These are phyloP conservation scores for Takifugu bimaculatus DNA, from an alignment of 2,113 vertebrate species.

Conservation along the genomic window DNA sequence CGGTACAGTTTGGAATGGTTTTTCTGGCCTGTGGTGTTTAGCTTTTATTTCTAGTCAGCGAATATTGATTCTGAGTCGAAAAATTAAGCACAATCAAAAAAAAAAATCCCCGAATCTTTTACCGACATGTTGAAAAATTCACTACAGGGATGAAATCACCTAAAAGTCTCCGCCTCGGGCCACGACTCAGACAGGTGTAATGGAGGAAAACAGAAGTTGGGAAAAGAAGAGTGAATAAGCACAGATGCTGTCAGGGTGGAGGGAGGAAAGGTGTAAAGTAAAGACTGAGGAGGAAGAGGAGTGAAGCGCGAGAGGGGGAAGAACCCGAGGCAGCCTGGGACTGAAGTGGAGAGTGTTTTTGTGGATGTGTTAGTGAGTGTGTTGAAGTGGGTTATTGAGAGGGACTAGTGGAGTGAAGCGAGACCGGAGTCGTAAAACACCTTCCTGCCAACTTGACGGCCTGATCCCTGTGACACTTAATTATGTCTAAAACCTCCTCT, in stretches of 20 bases:
- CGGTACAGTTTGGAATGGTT: no score
- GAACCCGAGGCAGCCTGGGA: neutral
- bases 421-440: slow-evolving; percentile 54
- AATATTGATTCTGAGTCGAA: neutral
- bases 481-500: slow-evolving; percentile 60
- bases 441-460: slow-evolving; percentile 47
- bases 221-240: slow-evolving; percentile 16
- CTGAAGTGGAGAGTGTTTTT: slow-evolving; percentile 27
- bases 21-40: neutral
- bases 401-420: slow-evolving; percentile 38
- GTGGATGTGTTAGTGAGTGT: slow-evolving; percentile 12
- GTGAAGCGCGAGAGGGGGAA: neutral
- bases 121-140: neutral
- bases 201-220: slow-evolving; percentile 12
- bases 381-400: slow-evolving; percentile 51
- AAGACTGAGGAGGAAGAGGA: slow-evolving; percentile 6
- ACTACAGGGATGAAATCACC: neutral
- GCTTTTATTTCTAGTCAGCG: neutral
- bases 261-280: slow-evolving; percentile 26
- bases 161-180: neutral
- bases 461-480: slow-evolving; percentile 61
- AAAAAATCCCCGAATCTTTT: neutral
- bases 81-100: neutral
- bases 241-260: slow-evolving; percentile 25
- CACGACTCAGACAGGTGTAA: neutral